Base-by-base conservation (phyloP, 2,888 invertebrate genomes). In the Drosophila helvetica region DNA sequence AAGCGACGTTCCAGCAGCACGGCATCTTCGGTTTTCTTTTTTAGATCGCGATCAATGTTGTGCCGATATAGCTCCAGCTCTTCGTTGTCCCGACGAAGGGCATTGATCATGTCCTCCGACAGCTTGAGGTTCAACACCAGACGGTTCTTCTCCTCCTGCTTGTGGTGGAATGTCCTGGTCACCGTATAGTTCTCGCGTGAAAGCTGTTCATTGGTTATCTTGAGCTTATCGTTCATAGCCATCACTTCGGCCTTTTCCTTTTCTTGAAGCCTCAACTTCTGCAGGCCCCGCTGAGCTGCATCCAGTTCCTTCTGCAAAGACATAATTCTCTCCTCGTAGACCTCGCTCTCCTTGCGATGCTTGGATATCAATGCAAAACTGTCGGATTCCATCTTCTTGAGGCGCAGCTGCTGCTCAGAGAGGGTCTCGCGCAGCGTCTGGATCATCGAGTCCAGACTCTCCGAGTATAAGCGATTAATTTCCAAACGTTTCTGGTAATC, bases 401-500 rank as follows among this genome's bases (percentile, higher is more conserved):
- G 6, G 4, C 78, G 76, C 0, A 12, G 15, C n/a, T 70, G 75
- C 30, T 83, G 72, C 9, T 75, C 77, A 7, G 0, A 58, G 2
- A 86, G 73, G 3, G 46, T 77, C 15, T 58, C 53, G 9, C 42
- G 43, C 2, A 52, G 22, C 7, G 27, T 1, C 2, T 48, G 50
- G 8, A 78, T 57, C 1, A 77, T 57, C 0, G 1, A 18, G 61
- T 92, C 91, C 62, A 92, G 46, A 0, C 87, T 79, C 6, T 88
- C 86, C 0, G 88, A 73, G 63, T 92, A 92, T 38, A 73, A 68
- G 1, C 91, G 87, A 71, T 91, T 88, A 7, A 83, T 56, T 58
- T 90, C 80, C 12, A 92, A 70, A 2, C 92, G 90, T 43, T 86
- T 90, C 59, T 88, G 84, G 33, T 90, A 69, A 15, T 92, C 92